Evolutionary conservation across 2,888 invertebrate species (phyloP).

Genomic region (Sarcophaga variegata): DNA sequence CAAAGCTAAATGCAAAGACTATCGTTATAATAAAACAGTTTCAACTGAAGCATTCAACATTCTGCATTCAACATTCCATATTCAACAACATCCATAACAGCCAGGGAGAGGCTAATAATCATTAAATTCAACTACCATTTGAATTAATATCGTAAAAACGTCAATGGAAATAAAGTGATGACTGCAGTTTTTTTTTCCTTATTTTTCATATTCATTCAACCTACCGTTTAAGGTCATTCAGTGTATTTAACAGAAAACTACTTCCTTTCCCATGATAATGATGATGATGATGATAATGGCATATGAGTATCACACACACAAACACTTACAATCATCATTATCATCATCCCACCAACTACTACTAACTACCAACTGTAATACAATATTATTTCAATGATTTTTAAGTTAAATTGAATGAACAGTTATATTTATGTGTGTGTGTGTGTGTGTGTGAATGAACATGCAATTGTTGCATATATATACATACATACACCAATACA

Average conservation of each 20-base stretch:
- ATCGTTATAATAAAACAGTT: slow-evolving; percentile 18
- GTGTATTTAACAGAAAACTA: slow-evolving; percentile 58
- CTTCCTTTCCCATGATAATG: slow-evolving; percentile 29
- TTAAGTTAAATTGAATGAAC: slow-evolving; percentile 41
- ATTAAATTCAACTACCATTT: slow-evolving; percentile 33
- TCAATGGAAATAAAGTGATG: slow-evolving; percentile 36
- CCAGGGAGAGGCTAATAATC: slow-evolving; percentile 49
- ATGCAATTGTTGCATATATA: not conserved
- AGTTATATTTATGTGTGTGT: not conserved
- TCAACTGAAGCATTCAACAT: slow-evolving; percentile 31
- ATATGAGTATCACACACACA: not conserved
- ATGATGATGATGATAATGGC: not conserved
- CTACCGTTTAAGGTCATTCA: slow-evolving; percentile 51
- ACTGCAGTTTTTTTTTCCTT: slow-evolving; percentile 14
- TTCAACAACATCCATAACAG: slow-evolving; percentile 21
- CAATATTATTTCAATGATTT: slow-evolving; percentile 34
- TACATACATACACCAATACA: not conserved
- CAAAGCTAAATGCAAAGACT: slow-evolving; percentile 8
- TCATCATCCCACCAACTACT: not conserved
- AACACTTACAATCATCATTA: not conserved
- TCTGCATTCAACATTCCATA: not conserved
- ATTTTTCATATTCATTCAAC: not conserved
- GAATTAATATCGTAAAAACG: slow-evolving; percentile 39
- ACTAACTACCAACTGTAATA: not conserved
- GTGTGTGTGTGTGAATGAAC: not conserved